Percentiles rank a stretch among this genome's conserved stretches.
phyloP scores from a whole-genome alignment of 2,888 invertebrate species.

The Orthonychiurus folsomi region DNA sequence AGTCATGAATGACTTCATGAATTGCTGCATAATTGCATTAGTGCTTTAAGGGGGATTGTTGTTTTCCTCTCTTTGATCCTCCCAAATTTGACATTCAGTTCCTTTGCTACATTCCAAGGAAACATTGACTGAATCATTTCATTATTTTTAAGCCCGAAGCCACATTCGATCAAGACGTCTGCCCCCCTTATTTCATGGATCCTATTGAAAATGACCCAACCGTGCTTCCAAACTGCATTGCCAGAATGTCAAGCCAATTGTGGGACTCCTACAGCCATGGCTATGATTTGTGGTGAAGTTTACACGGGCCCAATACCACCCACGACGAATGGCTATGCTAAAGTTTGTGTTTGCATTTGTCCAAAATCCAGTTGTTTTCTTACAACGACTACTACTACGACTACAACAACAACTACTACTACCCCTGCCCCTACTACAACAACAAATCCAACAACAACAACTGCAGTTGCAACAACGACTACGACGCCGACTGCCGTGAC shows the following conservation, averaged over 20 bases:
- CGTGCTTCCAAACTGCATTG: background rate
- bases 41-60: no score
- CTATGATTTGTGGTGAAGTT: background rate
- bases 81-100: no score
- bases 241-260: no score
- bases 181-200: background rate
- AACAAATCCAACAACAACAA: background rate
- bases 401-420: background rate
- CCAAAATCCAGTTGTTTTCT: background rate
- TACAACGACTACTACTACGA: background rate
- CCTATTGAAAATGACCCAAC: background rate
- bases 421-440: background rate
- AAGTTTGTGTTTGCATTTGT: background rate
- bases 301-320: background rate
- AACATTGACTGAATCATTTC: no score
- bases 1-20: no score
- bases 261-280: background rate
- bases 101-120: no score
- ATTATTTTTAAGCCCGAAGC: no score
- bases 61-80: no score
- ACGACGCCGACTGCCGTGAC: background rate
- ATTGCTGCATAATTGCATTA: no score
- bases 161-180: background rate
- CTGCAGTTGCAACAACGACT: background rate
- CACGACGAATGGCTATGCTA: background rate